Percentiles rank a stretch among this genome's conserved stretches.
Conservation (phyloP, 2,113 vertebrate genomes). For the Ophthalmolycus amberensis region DNA sequence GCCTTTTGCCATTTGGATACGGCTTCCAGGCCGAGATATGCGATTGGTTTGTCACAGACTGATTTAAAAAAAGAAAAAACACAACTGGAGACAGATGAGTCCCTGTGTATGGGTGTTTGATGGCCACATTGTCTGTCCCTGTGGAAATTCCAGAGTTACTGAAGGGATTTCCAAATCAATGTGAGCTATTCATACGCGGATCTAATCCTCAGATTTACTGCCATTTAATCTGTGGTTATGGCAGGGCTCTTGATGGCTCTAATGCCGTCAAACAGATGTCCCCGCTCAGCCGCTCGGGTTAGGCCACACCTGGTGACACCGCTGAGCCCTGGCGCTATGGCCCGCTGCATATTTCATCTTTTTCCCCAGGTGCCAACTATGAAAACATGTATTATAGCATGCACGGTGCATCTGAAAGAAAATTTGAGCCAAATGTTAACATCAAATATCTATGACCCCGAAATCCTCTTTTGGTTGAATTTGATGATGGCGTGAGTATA, state of each 20-base stretch:
- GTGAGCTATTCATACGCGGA: slow-evolving; percentile 78
- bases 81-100: slow-evolving; percentile 14
- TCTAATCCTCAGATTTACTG: slow-evolving; percentile 83
- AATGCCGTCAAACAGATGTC: slow-evolving; percentile 81
- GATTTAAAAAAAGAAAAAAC: slow-evolving; percentile 5
- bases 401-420: background rate
- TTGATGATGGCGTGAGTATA: background rate
- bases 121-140: slow-evolving; percentile 53
- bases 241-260: slow-evolving; percentile 71
- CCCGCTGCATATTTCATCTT: slow-evolving; percentile 22
- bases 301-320: slow-evolving; percentile 66
- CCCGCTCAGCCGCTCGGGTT: slow-evolving; percentile 70
- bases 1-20: slow-evolving; percentile 37
- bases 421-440: slow-evolving; percentile 4
- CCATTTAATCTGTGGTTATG: slow-evolving; percentile 84
- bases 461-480: slow-evolving; percentile 26
- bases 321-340: slow-evolving; percentile 40
- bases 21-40: slow-evolving; percentile 39
- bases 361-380: slow-evolving; percentile 27
- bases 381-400: slow-evolving; percentile 24
- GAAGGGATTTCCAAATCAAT: slow-evolving; percentile 74
- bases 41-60: slow-evolving; percentile 54
- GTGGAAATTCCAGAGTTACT: slow-evolving; percentile 70
- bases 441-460: slow-evolving; percentile 3
- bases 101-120: background rate